Evolutionary conservation across 1,140 invertebrate species (phyloP), one percentile per base, ranked within the genome.

Genomic region (Lycorma delicatula): DNA sequence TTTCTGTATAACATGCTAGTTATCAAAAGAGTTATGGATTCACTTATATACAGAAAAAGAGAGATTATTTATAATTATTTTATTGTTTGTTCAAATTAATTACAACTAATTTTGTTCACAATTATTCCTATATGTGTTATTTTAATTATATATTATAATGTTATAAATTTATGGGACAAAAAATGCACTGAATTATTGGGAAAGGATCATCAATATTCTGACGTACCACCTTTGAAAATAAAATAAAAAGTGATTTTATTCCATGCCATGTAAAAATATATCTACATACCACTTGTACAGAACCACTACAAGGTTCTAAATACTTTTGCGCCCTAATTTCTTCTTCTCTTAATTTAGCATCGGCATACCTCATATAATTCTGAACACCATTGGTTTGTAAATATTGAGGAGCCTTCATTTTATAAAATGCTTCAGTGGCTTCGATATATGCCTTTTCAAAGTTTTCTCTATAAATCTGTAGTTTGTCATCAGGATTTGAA

Each of bases 291-390:
- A 73, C 68, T 67, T 76, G 74, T 6, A 90, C 81, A 31, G 88
- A 89, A 26, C 86, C 88, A 73, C 86, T 90, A 57, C 89, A 89
- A 1, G 93, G 86, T 72, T 98, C 96, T 52, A 99, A 77, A 72
- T 99, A 99, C 63, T 93, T 86, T 64, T 89, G 83, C 2, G 93
- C 95, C 47, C 97, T 72, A 18, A 88, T 79, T 73, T 98, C 94
- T 73, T 99, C 97, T 72, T 99, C 97, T 36, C 89, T 84, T 25
- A 99, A 75, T 71, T 98, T 97, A 34, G 82, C 76, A 71, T 98
- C 94, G 13, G 95, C 96, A 75, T 97, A 99, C 58, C 81, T 82
- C 94, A 99, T 98, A 69, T 98, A 99, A 63, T 88, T 87, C 67
- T 95, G 90, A 2, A 98, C 94, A 46, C 97, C 97, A 75, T 98